Conservation (phyloP, 2,113 vertebrate genomes). For the Caranx ignobilis region DNA sequence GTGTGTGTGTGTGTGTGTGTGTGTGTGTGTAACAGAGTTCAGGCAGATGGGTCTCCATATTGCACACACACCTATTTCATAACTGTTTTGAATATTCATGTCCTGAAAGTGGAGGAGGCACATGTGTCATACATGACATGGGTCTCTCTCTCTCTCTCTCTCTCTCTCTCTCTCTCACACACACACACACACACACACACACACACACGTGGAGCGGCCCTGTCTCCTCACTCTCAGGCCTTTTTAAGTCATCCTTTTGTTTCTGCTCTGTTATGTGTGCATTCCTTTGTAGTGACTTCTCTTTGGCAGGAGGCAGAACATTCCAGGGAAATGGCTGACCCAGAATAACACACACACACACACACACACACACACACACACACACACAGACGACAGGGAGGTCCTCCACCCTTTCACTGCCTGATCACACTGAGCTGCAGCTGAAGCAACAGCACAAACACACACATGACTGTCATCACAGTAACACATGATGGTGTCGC, state of each 20-base stretch:
- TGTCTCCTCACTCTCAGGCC: constrained; percentile 68
- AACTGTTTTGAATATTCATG: constrained; percentile 2
- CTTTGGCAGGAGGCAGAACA: constrained; percentile 79
- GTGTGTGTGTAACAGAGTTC: background rate
- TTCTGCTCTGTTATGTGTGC: constrained; percentile 75
- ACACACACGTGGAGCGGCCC: background rate
- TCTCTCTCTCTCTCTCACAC: background rate
- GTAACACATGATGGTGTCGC: constrained; percentile 21
- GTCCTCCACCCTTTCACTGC: constrained; percentile 56
- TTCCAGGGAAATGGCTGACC: constrained; percentile 83
- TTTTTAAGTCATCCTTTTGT: constrained; percentile 84
- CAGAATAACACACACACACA: constrained; percentile 74
- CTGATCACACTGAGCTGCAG: background rate
- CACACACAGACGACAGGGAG: background rate
- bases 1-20: too few species aligned
- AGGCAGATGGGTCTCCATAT: constrained; percentile 30
- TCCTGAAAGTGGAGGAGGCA: background rate
- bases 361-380: too few species aligned
- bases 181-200: background rate
- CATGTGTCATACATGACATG: background rate
- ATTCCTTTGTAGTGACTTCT: constrained; percentile 85
- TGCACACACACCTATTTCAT: constrained; percentile 21
- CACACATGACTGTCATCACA: constrained; percentile 46
- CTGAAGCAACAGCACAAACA: constrained; percentile 24
- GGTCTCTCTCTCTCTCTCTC: background rate